Evolutionary conservation across 2,797 vertebrate genomes (phyloP), one percentile per base, ranked within the genome.

Genomic region (Lutjanus argentimaculatus): DNA sequence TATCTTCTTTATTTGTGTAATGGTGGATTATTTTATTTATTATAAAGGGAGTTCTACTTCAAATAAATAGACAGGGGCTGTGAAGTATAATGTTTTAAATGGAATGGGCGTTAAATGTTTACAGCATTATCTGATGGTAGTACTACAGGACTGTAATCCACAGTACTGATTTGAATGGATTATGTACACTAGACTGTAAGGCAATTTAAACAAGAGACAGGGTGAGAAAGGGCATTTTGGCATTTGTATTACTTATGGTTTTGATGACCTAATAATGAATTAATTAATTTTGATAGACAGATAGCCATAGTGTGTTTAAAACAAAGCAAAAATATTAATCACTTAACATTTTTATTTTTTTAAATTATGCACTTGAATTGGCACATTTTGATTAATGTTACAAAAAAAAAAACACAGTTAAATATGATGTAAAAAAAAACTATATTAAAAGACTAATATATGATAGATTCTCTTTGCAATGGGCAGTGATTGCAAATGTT

Each of bases 161-260:
- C 19, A 57, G 73, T 61, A 59, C 48, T 53, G 68, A 16, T 88
- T 76, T 85, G 58, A 88, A 83, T 80, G 72, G 81, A 90, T 89
- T 84, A 82, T 8, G 30, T 22, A 52, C 43, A 55, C 15, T 3
- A 36, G 58, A 17, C 53, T 56, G 59, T 78, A 64, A 84, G 52
- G 46, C 73, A 68, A 66, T 75, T 82, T 79, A 63, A 69, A 72
- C 21, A 48, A 52, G 52, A 59, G 4, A 25, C 9, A 15, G 40
- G 14, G 13, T 22, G 19, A n/a, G 25, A 53, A 14, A 58, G 16
- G 21, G 3, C 14, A 68, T 13, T 14, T 48, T 52, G 21, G 5
- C 5, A 17, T 53, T 22, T 49, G 11, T 19, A 43, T 46, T 48
- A 25, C 9, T 74, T 52, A 30, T 0, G 6, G 21, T 22, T 22